Percentiles rank a stretch among this genome's conserved stretches.
These are phyloP conservation scores for Brachypteracias leptosomus DNA, from an alignment of 2,113 vertebrate genomes.

Conservation along the genomic window DNA sequence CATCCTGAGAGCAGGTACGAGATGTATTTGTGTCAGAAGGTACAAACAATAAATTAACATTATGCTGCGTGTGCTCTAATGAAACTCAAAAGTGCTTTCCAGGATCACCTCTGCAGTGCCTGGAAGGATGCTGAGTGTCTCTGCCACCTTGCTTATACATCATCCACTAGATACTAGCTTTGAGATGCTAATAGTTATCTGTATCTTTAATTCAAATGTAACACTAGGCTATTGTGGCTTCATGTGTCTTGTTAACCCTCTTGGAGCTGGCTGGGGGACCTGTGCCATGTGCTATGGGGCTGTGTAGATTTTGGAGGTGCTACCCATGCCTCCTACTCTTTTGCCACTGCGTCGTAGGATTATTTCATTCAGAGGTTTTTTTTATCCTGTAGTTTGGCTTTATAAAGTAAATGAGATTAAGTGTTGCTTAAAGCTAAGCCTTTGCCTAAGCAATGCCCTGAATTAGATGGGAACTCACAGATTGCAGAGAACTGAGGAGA, in stretches of 20 bases:
- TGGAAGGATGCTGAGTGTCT: background rate
- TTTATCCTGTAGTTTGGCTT: background rate
- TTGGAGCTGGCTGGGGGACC: background rate
- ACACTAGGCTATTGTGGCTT: background rate
- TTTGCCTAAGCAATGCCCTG: background rate
- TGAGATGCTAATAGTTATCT: background rate
- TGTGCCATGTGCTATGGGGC: background rate
- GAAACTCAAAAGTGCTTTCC: background rate
- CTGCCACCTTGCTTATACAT: background rate
- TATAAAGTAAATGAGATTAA: background rate
- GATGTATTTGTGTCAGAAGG: background rate
- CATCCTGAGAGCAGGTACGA: background rate
- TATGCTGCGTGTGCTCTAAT: background rate
- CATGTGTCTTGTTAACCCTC: background rate
- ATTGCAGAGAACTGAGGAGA: background rate
- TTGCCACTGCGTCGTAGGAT: background rate
- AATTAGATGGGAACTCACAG: background rate
- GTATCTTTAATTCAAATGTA: background rate
- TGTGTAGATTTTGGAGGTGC: background rate
- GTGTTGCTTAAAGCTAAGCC: background rate
- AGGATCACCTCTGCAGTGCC: background rate
- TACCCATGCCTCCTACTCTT: background rate
- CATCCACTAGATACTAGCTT: background rate
- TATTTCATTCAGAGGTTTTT: background rate
- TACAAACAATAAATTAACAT: background rate